Evolutionary conservation across 2,797 vertebrate genomes (phyloP), one percentile per base, ranked within the genome.

Genomic region (Gallinago nigripennis): DNA sequence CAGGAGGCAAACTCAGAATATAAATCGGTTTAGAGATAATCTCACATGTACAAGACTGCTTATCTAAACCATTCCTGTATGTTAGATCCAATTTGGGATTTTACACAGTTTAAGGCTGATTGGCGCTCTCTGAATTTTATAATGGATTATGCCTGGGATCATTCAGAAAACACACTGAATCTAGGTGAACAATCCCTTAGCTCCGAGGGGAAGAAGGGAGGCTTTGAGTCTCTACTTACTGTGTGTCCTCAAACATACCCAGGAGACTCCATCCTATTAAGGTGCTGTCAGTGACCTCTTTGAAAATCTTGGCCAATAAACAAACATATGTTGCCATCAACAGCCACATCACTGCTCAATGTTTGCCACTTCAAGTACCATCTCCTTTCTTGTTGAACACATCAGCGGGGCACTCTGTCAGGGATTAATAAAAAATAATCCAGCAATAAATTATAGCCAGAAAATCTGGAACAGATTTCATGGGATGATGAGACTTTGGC

Each of bases 391-490:
- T 50, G 4, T 63, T 9, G 1, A 35, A 48, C 31, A 27, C 28
- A 53, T 39, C 41, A 92, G 45, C 7, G 2, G 50, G 73, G 24
- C 41, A 85, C 30, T 12, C 25, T 77, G 70, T 61, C 83, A 94
- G 5, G 37, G 81, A 93, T 85, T 94, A 94, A 85, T 85, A 85
- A 86, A 92, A n/a, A 95, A 86, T 86, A 95, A 94, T 87, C 81
- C 78, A 71, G 53, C 57, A 73, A 80, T 72, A 87, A 93, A 65
- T 71, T 78, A 58, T 39, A 90, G 64, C 37, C 75, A 95, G 70
- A 63, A 21, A 86, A 82, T 64, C 80, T 86, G 86, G 72, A 97
- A 83, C 48, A 85, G 20, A 83, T 95, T 97, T 96, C 78, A 66
- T 63, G 76, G 66, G 30, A 88, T 61, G 93, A 91, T 90, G 94